Base-by-base conservation (phyloP, 2,797 vertebrate species). In the Pelodytes ibericus region DNA sequence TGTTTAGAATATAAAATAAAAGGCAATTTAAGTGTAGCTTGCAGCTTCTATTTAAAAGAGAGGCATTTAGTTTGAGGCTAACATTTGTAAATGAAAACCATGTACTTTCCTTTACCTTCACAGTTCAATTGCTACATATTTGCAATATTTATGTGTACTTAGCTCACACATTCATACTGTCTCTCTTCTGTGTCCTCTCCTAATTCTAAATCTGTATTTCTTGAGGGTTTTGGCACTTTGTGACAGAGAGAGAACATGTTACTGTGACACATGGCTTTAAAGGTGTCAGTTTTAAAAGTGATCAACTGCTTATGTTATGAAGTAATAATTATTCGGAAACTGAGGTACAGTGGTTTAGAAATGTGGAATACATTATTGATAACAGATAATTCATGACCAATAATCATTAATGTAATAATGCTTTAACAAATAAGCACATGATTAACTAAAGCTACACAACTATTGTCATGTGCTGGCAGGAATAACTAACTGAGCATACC, bases 91-190 rank as follows among this genome's bases (percentile, higher is more conserved):
- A 63, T 47, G 27, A 72, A 63, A 24, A 15, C 33, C 22, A 22
- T 33, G 31, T 27, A 20, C 24, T 63, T n/a, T n/a, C n/a, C 71
- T 63, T 29, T 27, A 20, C 51, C 15, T 58, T 30, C 30, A 53
- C 29, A 73, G n/a, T 66, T 74, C 60, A 72, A 53, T 53, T 63
- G 44, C 60, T 44, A 11, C 33, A 13, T 11, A 29, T 74, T 57
- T 74, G 16, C 49, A 74, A 66, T 58, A 66, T 74, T 74, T 66
- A 58, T 66, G 51, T 58, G 33, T 67, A 67, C 39, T 74, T 67
- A 74, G 36, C 9, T 47, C 63, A 59, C 24, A 44, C 24, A 41
- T 71, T 59, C 27, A 33, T 15, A 33, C n/a, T 25, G 15, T 49
- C 56, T 26, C 53, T 70, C 51, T n/a, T 58, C 25, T 29, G n/a